These are phyloP conservation scores for Chanos chanos DNA, from an alignment of 2,797 vertebrate genomes.

Conservation along the genomic window DNA sequence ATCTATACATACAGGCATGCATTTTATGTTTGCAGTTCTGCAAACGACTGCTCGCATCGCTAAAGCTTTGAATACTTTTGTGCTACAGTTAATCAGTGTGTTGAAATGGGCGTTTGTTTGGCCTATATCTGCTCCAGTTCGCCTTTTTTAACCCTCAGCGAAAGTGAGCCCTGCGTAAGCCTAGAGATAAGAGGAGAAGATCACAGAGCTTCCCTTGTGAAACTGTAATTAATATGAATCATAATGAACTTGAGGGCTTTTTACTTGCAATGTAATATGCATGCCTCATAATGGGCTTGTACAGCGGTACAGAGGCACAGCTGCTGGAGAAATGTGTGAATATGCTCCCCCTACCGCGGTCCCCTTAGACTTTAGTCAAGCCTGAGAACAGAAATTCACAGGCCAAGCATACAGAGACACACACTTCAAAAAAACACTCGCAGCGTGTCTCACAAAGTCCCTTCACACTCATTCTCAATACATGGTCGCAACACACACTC, in stretches of 20 bases:
- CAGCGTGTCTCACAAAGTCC: too few relatives aligned
- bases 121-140: neutral
- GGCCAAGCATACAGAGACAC: too few relatives aligned
- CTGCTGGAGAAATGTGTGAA: conserved; percentile 5
- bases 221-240: conserved; percentile 46
- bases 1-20: neutral
- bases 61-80: conserved; percentile 41
- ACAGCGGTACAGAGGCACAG: conserved; percentile 23
- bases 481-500: too few relatives aligned
- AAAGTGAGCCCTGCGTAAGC: neutral
- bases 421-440: too few relatives aligned
- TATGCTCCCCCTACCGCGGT: conserved; percentile 8
- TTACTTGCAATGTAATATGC: conserved; percentile 44
- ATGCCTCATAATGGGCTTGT: conserved; percentile 43
- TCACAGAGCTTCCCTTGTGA: conserved; percentile 38
- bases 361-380: too few relatives aligned
- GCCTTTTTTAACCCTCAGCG: neutral
- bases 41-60: neutral
- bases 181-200: conserved; percentile 37
- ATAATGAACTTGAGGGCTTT: conserved; percentile 41
- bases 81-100: conserved; percentile 1
- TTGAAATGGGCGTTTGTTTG: neutral
- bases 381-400: too few relatives aligned
- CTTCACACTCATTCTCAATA: too few relatives aligned
- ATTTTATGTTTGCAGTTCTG: conserved; percentile 5